These are phyloP conservation scores for Oeneis ivallda DNA, from an alignment of 2,888 invertebrate species.

Conservation along the genomic window DNA sequence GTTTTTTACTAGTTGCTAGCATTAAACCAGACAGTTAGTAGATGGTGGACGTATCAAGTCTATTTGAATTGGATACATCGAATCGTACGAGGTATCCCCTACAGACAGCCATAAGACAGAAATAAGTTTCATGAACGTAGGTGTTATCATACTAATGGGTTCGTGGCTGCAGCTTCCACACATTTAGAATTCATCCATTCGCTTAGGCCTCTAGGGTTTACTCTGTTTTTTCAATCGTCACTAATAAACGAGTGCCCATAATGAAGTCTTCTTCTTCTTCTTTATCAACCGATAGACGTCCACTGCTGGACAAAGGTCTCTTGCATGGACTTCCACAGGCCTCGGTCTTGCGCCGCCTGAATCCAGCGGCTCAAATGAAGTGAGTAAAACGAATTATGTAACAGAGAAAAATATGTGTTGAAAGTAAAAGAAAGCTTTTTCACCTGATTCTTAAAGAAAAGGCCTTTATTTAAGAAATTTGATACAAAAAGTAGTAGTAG, in stretches of 20 bases:
- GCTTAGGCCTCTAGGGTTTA: slow-evolving; percentile 40
- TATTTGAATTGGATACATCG: slow-evolving; percentile 10
- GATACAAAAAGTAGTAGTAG: no score
- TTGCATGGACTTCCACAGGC: no score
- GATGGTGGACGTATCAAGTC: not conserved
- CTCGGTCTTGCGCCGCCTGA: no score
- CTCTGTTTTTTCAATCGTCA: slow-evolving; percentile 38
- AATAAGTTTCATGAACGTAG: slow-evolving; percentile 35
- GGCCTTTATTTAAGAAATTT: no score
- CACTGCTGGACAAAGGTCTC: no score
- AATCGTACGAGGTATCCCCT: slow-evolving; percentile 8
- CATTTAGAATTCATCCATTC: slow-evolving; percentile 43
- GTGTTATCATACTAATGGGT: slow-evolving; percentile 43
- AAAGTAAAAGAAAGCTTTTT: not conserved
- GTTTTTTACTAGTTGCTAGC: no score
- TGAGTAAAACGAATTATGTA: slow-evolving; percentile 19
- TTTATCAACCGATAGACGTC: no score
- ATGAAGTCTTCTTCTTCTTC: no score
- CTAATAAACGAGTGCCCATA: slow-evolving; percentile 41
- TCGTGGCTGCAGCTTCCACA: slow-evolving; percentile 26
- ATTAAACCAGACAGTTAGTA: not conserved
- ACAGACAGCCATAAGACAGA: slow-evolving; percentile 12
- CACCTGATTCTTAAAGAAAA: no score
- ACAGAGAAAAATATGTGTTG: not conserved
- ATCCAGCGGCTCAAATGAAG: no score